These are phyloP conservation scores for Bellardia bayeri DNA, from an alignment of 2,888 invertebrate genomes.

Conservation along the genomic window DNA sequence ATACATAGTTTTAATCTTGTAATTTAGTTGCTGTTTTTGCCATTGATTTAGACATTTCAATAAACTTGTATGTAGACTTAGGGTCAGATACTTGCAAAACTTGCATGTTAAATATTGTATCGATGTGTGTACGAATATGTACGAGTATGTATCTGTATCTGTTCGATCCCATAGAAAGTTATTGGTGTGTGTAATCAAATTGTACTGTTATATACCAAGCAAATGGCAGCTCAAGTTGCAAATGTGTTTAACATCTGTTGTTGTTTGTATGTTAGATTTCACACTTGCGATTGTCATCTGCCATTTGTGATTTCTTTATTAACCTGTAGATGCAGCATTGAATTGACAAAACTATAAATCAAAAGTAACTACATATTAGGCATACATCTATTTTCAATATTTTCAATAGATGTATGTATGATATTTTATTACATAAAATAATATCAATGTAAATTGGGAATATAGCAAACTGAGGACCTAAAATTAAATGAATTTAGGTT, in stretches of 20 bases:
- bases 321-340: constrained; percentile 6
- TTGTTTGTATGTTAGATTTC: constrained; percentile 30
- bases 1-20: constrained; percentile 9
- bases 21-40: constrained; percentile 30
- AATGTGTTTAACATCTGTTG: constrained; percentile 26
- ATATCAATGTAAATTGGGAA: too few species aligned
- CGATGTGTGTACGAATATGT: neutral
- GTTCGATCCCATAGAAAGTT: neutral
- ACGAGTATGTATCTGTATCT: neutral
- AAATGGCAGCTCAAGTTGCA: neutral
- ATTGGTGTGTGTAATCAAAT: neutral
- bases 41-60: constrained; percentile 49
- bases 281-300: constrained; percentile 38
- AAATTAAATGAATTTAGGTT: too few species aligned
- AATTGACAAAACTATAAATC: neutral
- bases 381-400: too few species aligned
- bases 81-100: constrained; percentile 27
- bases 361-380: neutral
- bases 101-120: constrained; percentile 14
- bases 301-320: constrained; percentile 31
- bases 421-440: too few species aligned
- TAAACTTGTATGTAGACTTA: constrained; percentile 48
- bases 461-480: too few species aligned
- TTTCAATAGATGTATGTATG: too few species aligned
- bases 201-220: neutral